These are phyloP conservation scores for Phyllotreta cruciferae DNA, from an alignment of 2,888 invertebrate genomes.

Conservation along the genomic window DNA sequence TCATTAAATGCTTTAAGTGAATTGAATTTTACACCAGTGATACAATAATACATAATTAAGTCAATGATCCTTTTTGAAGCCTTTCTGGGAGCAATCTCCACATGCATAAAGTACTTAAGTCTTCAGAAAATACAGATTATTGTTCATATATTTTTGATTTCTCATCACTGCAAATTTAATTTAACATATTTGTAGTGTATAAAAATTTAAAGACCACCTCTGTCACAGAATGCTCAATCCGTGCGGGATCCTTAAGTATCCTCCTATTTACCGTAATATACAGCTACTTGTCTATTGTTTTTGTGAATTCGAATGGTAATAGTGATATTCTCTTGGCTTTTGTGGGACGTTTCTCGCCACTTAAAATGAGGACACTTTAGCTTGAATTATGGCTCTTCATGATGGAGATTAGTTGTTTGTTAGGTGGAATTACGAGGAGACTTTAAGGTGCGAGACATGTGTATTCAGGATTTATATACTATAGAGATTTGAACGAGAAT, in stretches of 20 bases:
- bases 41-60: too few species aligned
- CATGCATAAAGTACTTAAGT: too few species aligned
- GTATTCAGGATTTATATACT: conserved; percentile 9
- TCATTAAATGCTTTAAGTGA: too few species aligned
- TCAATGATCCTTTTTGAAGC: too few species aligned
- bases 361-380: conserved; percentile 22
- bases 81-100: too few species aligned
- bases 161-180: not conserved
- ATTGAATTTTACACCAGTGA: too few species aligned
- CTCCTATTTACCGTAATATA: conserved; percentile 37
- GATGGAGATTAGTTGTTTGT: conserved; percentile 33
- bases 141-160: not conserved
- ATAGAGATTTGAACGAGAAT: not conserved
- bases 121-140: too few species aligned
- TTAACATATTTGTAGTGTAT: too few species aligned
- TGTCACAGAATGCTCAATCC: conserved; percentile 31
- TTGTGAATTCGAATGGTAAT: conserved; percentile 38
- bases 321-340: conserved; percentile 37
- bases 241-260: conserved; percentile 34
- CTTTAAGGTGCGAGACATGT: conserved; percentile 10
- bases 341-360: conserved; percentile 27
- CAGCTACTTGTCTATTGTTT: conserved; percentile 39
- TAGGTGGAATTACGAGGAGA: conserved; percentile 11
- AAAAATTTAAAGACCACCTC: not conserved
- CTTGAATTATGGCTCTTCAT: conserved; percentile 33